Conservation (phyloP, 2,888 invertebrate genomes). For the Perizoma flavofasciatum region DNA sequence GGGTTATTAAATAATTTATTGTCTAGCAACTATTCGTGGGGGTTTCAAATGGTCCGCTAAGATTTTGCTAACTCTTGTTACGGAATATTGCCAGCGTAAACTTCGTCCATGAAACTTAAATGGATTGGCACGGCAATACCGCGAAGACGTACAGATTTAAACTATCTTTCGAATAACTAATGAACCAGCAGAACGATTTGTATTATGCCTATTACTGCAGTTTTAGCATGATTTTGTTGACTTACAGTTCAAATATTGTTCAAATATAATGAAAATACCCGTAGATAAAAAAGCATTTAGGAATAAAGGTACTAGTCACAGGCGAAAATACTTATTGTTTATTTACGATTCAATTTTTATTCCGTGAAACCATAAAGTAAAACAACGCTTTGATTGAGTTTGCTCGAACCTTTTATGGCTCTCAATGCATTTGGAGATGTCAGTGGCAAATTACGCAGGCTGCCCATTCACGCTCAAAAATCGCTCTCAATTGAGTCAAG, state of each 20-base stretch:
- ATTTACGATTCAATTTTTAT: constrained; percentile 30
- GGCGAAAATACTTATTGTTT: constrained; percentile 26
- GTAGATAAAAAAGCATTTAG: neutral
- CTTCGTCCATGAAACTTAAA: constrained; percentile 67
- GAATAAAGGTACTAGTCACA: too few relatives aligned
- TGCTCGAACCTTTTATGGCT: constrained; percentile 76
- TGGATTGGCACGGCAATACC: constrained; percentile 59
- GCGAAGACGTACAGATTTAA: constrained; percentile 48
- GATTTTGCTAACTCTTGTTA: constrained; percentile 70
- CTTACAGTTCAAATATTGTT: constrained; percentile 10
- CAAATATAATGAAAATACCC: constrained; percentile 4
- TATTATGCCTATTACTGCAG: constrained; percentile 13
- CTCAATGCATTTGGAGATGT: constrained; percentile 79
- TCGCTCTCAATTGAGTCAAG: constrained; percentile 81
- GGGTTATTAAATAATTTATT: constrained; percentile 83
- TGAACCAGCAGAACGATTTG: constrained; percentile 18
- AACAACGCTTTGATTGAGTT: constrained; percentile 71
- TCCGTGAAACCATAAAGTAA: constrained; percentile 51
- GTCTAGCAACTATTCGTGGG: constrained; percentile 73
- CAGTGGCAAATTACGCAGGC: constrained; percentile 78
- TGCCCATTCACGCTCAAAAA: constrained; percentile 82
- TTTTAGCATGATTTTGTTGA: constrained; percentile 4
- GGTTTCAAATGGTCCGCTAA: constrained; percentile 67
- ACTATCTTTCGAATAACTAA: constrained; percentile 22
- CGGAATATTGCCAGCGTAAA: constrained; percentile 67